These are phyloP conservation scores for Drosophila prosaltans DNA, from an alignment of 1,140 invertebrate genomes.

Conservation along the genomic window DNA sequence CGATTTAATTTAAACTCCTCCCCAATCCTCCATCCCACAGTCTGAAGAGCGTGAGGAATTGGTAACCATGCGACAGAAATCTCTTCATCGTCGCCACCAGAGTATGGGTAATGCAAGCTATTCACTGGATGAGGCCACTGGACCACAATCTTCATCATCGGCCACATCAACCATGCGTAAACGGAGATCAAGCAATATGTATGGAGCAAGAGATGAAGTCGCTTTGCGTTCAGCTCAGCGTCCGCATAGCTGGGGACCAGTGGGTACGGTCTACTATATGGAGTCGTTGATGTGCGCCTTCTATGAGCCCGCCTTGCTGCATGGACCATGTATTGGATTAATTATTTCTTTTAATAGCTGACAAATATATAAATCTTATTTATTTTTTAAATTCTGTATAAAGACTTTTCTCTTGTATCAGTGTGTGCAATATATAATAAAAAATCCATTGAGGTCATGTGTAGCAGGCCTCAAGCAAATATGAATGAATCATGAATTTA, in stretches of 20 bases:
- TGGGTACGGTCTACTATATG: conserved; percentile 78
- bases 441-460: conserved; percentile 63
- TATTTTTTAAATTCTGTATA: conserved; percentile 57
- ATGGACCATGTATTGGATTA: conserved; percentile 83
- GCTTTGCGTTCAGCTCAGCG: conserved; percentile 51
- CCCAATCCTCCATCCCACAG: conserved; percentile 26
- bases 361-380: conserved; percentile 10
- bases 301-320: conserved; percentile 76
- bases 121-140: conserved; percentile 58
- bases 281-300: conserved; percentile 79
- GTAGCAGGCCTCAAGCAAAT: conserved; percentile 50
- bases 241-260: conserved; percentile 81
- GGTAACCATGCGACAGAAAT: conserved; percentile 70
- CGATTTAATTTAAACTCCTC: neutral
- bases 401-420: conserved; percentile 39
- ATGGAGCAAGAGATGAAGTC: conserved; percentile 56
- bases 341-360: conserved; percentile 43
- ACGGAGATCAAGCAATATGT: conserved; percentile 62
- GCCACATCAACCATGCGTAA: conserved; percentile 30
- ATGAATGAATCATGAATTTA: conserved; percentile 33
- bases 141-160: neutral
- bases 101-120: conserved; percentile 77
- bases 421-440: conserved; percentile 65
- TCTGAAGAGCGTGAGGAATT: conserved; percentile 62
- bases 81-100: conserved; percentile 74